Base-by-base conservation (phyloP, 2,888 invertebrate species). In the Axea sp. region DNA sequence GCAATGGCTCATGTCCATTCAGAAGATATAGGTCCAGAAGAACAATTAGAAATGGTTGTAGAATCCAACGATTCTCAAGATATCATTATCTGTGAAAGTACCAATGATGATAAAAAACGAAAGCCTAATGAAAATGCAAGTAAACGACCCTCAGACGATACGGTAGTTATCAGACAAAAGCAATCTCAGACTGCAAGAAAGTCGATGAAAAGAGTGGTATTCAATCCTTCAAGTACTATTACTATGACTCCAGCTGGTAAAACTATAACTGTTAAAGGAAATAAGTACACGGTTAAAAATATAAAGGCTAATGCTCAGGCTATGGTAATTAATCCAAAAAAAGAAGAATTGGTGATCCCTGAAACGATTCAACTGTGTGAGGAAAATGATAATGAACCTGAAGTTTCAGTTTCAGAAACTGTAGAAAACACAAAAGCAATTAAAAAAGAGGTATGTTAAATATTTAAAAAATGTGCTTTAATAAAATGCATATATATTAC, bases 1-100 rank as follows among this genome's bases (percentile, higher is more conserved):
- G 83, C 86, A 1, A 86, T 87, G 82, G 84, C 83, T 1, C 81
- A 86, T 12, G 84, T 84, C 26, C 81, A 86, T 37, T 80, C 78
- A 0, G 86, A 87, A 51, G 84, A 81, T 14, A 80, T 81, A 14
- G 37, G 79, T 14, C 77, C 80, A 15, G 80, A 71, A 30, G 78
- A 84, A 3, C 81, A 85, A n/a, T 62, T 84, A 64, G 84, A 86
- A 65, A 84, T 84, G 82, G 78, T 82, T 1, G 80, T 82, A 0
- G 82, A 80, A 17, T 80, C 75, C 6, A 77, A 76, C 1, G 71
- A 71, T 6, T 39, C 78, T n/a, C 60, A 77, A 0, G 78, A 81
- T 0, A 2, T 43, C 2, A 76, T 80, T 9, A 74, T 78, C 8
- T 69, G 62, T 8, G 33, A 75, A 7, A 49, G 12, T 1, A 68